Base-by-base conservation (phyloP, 1,140 invertebrate species). In the Pseudomyrmex flavicornis region DNA sequence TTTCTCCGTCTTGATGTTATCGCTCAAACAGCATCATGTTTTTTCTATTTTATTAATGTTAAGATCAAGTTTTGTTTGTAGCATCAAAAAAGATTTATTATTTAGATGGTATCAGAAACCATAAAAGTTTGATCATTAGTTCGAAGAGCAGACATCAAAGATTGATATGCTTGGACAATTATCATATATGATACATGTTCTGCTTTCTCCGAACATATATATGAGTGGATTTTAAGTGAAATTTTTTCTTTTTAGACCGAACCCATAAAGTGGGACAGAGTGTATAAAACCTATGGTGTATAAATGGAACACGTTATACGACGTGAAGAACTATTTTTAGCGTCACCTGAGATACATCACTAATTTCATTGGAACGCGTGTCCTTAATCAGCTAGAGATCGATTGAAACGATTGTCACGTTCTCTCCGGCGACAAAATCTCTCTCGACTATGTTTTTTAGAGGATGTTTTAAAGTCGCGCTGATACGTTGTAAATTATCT, bases 301-400 rank as follows among this genome's bases (percentile, higher is more conserved):
- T 50, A 80, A 80, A 54, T 80, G n/a, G 76, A 50, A 59, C 76
- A 9, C 70, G 4, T 35, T 7, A 35, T 35, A 35, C 5, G 35
- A 20, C 54, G 58, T 26, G 12, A 15, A 8, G 2, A 54, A 35
- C 12, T 80, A 80, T 80, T 80, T 80, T 80, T 70, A 80, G 15
- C 76, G 10, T 46, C 20, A 59, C 52, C 75, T 59, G 76, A 79
- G 76, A 79, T 44, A 79, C 76, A 17, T 80, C 76, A 54, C 76
- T 80, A 59, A 59, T 59, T 70, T 70, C 59, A 44, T 54, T 69
- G 70, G 68, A 22, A 15, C 22, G 22, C 68, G 48, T 20, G 44
- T 59, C 76, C 76, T 79, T 79, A 79, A 79, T 79, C 52, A 70
- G 54, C 44, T 70, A 70, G 15, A 77, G 35, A 77, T 54, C n/a